phyloP scores from a whole-genome alignment of 2,888 invertebrate genomes.

The Catocala nupta region DNA sequence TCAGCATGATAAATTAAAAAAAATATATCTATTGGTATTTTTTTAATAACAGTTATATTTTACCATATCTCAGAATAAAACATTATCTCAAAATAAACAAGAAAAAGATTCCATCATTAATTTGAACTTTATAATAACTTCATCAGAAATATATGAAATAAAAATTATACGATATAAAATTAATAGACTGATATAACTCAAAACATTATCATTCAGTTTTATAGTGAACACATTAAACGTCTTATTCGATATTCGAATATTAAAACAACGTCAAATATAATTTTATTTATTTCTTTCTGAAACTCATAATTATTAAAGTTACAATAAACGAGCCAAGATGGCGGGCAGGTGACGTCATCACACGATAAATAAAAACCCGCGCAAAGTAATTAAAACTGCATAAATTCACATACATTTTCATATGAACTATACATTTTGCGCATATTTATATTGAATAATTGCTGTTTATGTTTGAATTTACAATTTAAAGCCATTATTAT shows the following conservation, averaged over 20 bases:
- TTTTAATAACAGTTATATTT: too few species aligned
- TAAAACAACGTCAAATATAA: neutral
- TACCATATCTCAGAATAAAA: too few species aligned
- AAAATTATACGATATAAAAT: conserved; percentile 1
- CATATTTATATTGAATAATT: conserved; percentile 17
- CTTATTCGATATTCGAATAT: conserved; percentile 1
- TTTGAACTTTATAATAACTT: neutral
- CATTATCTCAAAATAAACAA: neutral
- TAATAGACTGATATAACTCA: conserved; percentile 5
- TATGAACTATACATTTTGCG: conserved; percentile 22
- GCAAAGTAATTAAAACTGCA: conserved; percentile 46
- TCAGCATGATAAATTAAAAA: too few species aligned
- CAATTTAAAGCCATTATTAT: conserved; percentile 14
- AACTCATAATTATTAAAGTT: conserved; percentile 34
- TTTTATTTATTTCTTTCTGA: conserved; percentile 19
- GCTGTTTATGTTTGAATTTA: conserved; percentile 14
- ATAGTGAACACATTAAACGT: conserved; percentile 1
- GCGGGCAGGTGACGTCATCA: conserved; percentile 32
- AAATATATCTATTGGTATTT: too few species aligned
- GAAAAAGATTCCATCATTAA: neutral
- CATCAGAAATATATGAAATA: neutral
- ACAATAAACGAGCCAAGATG: conserved; percentile 19
- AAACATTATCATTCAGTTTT: conserved; percentile 10
- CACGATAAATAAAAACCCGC: conserved; percentile 39
- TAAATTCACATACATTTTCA: conserved; percentile 42